A percentile compares a stretch with the other conserved stretches of the same genome.
These are phyloP conservation scores for Megastigmus dorsalis DNA, from an alignment of 2,888 invertebrate genomes.

Conservation along the genomic window DNA sequence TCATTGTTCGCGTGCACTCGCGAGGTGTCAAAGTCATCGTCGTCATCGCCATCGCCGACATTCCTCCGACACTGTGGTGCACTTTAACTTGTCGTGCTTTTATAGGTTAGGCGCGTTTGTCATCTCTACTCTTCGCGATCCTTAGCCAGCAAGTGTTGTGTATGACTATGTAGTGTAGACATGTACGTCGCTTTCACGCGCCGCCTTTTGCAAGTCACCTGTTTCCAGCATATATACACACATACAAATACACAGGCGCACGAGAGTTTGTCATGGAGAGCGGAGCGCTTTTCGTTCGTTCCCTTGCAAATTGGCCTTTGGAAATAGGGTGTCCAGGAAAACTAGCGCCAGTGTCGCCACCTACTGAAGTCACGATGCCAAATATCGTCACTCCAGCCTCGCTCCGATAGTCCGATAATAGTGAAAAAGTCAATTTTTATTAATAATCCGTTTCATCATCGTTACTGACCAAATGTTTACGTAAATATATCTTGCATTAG, in stretches of 20 bases:
- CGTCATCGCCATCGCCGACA: not conserved
- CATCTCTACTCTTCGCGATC: not conserved
- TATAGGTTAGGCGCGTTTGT: constrained; percentile 12
- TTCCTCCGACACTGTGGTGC: not conserved
- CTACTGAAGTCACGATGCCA: too few relatives aligned
- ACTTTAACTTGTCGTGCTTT: not conserved
- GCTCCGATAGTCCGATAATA: too few relatives aligned
- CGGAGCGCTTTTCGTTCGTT: not conserved
- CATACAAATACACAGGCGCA: not conserved
- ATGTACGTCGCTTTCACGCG: not conserved
- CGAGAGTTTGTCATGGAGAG: not conserved
- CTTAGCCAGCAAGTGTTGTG: too few relatives aligned
- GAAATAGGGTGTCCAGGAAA: too few relatives aligned
- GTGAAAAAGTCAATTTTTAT: too few relatives aligned
- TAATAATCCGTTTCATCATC: too few relatives aligned
- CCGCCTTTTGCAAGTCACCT: constrained; percentile 42
- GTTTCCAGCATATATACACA: constrained; percentile 11
- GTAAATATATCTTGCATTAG: too few relatives aligned
- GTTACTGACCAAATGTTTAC: too few relatives aligned
- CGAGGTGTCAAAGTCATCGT: not conserved
- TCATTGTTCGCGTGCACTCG: not conserved
- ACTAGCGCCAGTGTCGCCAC: not conserved
- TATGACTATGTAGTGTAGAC: not conserved
- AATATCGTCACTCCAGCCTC: too few relatives aligned
- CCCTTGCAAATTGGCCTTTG: not conserved